Percentiles rank a stretch among this genome's conserved stretches.
Conservation (phyloP, 2,113 vertebrate species). For the Serilophus lunatus region DNA sequence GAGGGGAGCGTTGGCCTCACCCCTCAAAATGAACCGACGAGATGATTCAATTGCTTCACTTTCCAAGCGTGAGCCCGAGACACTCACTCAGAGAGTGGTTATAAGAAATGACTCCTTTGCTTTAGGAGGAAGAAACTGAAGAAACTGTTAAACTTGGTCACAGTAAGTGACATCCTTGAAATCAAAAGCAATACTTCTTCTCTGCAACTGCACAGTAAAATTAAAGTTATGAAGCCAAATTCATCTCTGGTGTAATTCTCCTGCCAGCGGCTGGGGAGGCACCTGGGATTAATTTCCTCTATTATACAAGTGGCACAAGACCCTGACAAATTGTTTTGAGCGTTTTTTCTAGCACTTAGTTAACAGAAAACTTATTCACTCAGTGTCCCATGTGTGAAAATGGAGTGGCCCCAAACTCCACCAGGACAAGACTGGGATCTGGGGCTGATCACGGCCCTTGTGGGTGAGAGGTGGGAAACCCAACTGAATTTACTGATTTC, state of each 20-base stretch:
- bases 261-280: not conserved
- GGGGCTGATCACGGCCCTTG: not conserved
- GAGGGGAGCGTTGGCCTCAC: not conserved
- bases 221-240: constrained; percentile 8
- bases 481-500: not conserved
- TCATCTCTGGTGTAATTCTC: constrained; percentile 15
- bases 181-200: constrained; percentile 45
- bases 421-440: not conserved
- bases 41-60: constrained; percentile 44
- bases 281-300: constrained; percentile 33
- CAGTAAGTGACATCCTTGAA: constrained; percentile 55
- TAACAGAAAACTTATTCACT: not conserved
- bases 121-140: constrained; percentile 20
- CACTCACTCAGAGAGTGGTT: not conserved
- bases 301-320: not conserved
- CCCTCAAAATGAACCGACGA: not conserved
- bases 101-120: constrained; percentile 51
- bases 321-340: not conserved
- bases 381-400: not conserved
- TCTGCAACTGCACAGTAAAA: not conserved
- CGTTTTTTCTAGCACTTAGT: not conserved
- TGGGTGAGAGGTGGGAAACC: not conserved
- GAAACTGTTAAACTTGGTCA: constrained; percentile 47
- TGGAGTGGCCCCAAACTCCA: rapidly evolving
- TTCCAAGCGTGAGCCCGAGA: not conserved